Base-by-base conservation (phyloP, 2,888 invertebrate genomes). In the Nephrotoma appendiculata region DNA sequence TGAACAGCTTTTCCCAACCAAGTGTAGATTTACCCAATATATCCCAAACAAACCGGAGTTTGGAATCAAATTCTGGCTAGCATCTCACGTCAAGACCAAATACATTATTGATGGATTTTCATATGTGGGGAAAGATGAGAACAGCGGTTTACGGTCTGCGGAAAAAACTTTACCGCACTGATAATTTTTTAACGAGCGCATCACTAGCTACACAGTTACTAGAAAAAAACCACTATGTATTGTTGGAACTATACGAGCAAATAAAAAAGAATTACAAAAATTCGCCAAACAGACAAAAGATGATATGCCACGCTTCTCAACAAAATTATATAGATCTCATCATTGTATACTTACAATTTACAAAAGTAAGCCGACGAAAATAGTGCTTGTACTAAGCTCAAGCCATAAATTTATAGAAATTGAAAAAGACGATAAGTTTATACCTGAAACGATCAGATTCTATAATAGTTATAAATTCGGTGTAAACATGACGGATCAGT, bases 101-200 rank as follows among this genome's bases (percentile, higher is more conserved):
- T 19, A 19, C 19, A 19, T 19, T 19, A 19, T 19, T 19, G 19
- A 19, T 19, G 1, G 19, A 19, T 19, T 19, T 19, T 1, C 19
- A 19, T 19, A 19, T 19, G 0, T 19, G 19, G 1, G 19, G 19
- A 19, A 19, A 1, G 19, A 19, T 19, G 19, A 19, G 1, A 19
- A 19, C 19, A 19, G 19, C n/a, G n/a, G n/a, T n/a, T n/a, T n/a
- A n/a, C n/a, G n/a, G n/a, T n/a, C n/a, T 87, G 87, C 48, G 88
- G 88, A 87, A 88, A 88, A 87, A 89, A 86, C 88, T 86, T 89
- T 42, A 89, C 88, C 12, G n/a, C n/a, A 89, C 88, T 15, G 87
- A 87, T 83, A 88, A 48, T 48, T 48, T 48, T 48, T 48, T 48
- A 11, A 48, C 48, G 48, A 48, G 48, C 12, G 48, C 12, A 88